phyloP scores from a whole-genome alignment of 2,797 vertebrate genomes.

The Coccyzus lansbergi region DNA sequence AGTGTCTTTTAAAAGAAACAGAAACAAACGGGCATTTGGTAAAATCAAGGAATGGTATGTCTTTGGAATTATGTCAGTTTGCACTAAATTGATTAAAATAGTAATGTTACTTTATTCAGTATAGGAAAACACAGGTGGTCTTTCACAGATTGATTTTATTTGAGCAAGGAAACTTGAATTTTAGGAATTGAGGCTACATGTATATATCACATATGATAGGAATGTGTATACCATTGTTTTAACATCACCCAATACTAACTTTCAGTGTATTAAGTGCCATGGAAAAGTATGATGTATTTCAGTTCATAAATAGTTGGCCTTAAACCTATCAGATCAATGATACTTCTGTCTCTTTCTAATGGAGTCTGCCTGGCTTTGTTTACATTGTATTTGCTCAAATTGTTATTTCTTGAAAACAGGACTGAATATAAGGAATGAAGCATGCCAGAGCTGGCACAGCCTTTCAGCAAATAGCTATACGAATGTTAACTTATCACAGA shows the following conservation, averaged over 20 bases:
- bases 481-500: neutral
- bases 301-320: conserved; percentile 60
- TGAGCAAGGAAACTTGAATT: conserved; percentile 48
- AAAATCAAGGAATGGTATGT: conserved; percentile 23
- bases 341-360: conserved; percentile 31
- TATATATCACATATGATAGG: neutral
- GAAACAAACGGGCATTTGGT: conserved; percentile 43
- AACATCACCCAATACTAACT: conserved; percentile 41
- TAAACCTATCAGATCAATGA: conserved; percentile 57
- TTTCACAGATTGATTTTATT: conserved; percentile 58
- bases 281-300: conserved; percentile 31
- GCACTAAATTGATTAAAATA: conserved; percentile 51
- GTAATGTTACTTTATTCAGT: conserved; percentile 39
- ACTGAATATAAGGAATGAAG: neutral
- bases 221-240: conserved; percentile 12
- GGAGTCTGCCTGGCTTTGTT: neutral
- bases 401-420: neutral
- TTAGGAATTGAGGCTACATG: conserved; percentile 34
- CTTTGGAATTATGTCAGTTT: conserved; percentile 50
- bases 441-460: neutral
- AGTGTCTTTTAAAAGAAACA: conserved; percentile 49
- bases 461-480: neutral
- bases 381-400: conserved; percentile 36
- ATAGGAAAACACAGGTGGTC: conserved; percentile 55
- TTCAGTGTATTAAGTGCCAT: conserved; percentile 69